Percentiles rank a stretch among this genome's conserved stretches.
Evolutionary conservation across 2,888 invertebrate species (phyloP).

Genomic region (Pteria penguin): DNA sequence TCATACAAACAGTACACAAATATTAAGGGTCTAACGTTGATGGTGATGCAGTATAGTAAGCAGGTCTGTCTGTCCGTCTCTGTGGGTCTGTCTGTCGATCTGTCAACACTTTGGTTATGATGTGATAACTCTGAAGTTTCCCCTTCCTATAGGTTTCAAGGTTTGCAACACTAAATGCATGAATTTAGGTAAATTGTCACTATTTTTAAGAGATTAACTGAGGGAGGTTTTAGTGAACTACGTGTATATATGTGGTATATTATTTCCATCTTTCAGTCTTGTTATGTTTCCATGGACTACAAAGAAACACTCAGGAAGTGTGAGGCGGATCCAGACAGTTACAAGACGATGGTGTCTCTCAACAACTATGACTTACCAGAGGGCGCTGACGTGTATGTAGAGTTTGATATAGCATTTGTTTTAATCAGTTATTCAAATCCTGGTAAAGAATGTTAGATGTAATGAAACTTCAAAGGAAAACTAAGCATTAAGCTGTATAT

Average conservation of each 20-base stretch:
- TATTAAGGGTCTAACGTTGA: no score
- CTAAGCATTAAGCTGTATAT: no score
- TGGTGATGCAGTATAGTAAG: no score
- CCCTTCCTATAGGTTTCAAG: background rate
- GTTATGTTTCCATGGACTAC: constrained; percentile 81
- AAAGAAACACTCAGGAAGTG: constrained; percentile 79
- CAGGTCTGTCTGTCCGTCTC: no score
- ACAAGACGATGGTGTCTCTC: constrained; percentile 65
- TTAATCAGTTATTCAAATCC: no score
- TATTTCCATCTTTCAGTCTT: constrained; percentile 73
- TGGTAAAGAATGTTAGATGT: no score
- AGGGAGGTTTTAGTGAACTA: background rate
- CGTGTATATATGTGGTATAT: background rate
- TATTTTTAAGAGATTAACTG: background rate
- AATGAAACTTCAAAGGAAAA: no score
- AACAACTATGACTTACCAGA: constrained; percentile 71
- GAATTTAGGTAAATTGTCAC: background rate
- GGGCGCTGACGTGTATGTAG: constrained; percentile 71
- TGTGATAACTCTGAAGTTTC: no score
- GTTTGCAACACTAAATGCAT: background rate
- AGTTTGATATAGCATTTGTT: no score
- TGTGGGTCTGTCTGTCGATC: no score
- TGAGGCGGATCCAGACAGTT: constrained; percentile 75
- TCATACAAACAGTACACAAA: no score
- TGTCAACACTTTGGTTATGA: no score